Base-by-base conservation (phyloP, 2,888 invertebrate species). In the Allacma fusca region DNA sequence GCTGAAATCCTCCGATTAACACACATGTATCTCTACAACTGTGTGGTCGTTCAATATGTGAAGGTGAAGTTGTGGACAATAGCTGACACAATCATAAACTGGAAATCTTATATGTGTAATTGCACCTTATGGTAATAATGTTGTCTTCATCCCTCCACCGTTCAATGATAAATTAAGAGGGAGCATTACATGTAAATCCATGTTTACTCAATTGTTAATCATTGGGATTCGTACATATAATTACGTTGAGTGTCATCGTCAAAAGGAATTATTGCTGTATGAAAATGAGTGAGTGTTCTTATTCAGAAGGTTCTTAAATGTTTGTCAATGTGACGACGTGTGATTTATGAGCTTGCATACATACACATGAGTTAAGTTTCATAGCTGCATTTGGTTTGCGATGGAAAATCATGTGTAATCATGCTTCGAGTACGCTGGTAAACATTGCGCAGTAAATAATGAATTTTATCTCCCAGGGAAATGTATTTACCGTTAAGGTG, bases 141-240 rank as follows among this genome's bases (percentile, higher is more conserved):
- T n/a, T n/a, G n/a, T n/a, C n/a, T n/a, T n/a, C n/a, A n/a, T n/a
- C n/a, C n/a, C n/a, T n/a, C n/a, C n/a, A n/a, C n/a, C n/a, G n/a
- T n/a, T n/a, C n/a, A n/a, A n/a, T n/a, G n/a, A n/a, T n/a, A n/a
- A n/a, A n/a, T n/a, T n/a, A n/a, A n/a, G n/a, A n/a, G 19, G 24
- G 16, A 62, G 62, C 12, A 26, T 62, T 26, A 24, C 12, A 62
- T 62, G 62, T 16, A 62, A 62, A 62, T 23, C 62, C 62, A 21
- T 62, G 24, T 62, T 62, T 62, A 62, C 62, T 62, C 62, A 23
- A 23, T 62, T 62, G 62, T 62, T 62, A 62, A 62, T 62, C 62
- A 62, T 62, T 16, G 7, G n/a, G 5, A 62, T 23, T 62, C 16
- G 24, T 62, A 62, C 23, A 7, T n/a, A 50, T 50, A 50, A 24